Conservation (phyloP, 2,797 vertebrate genomes). For the Hoplostethus atlanticus region DNA sequence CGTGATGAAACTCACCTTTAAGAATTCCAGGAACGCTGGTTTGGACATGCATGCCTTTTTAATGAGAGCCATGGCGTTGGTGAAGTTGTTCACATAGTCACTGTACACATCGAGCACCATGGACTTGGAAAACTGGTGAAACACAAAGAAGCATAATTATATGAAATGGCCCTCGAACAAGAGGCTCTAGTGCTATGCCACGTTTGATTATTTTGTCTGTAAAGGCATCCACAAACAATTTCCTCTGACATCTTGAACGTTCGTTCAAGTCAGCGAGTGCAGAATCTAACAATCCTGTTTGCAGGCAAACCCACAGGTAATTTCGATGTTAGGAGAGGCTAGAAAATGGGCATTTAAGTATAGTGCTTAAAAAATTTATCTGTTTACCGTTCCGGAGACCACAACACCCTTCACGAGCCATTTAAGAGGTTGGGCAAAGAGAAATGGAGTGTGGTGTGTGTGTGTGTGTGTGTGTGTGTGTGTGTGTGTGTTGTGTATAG, state of each 20-base stretch:
- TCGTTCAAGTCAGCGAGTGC: constrained; percentile 8
- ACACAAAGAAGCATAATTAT: constrained; percentile 35
- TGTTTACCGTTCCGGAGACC: constrained; percentile 70
- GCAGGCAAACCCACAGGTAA: constrained; percentile 35
- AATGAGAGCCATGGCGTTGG: constrained; percentile 94
- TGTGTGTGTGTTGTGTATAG: neutral
- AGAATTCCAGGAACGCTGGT: constrained; percentile 94
- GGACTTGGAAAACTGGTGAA: constrained; percentile 93
- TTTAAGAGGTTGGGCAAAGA: constrained; percentile 65
- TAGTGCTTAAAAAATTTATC: constrained; percentile 63
- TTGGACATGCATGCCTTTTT: constrained; percentile 97
- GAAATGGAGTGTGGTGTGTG: constrained; percentile 30
- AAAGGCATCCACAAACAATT: constrained; percentile 35
- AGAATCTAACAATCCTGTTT: constrained; percentile 31
- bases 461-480: constrained; percentile 2
- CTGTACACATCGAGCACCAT: constrained; percentile 98
- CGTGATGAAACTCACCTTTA: constrained; percentile 86
- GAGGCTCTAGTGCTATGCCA: neutral
- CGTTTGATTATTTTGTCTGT: constrained; percentile 42
- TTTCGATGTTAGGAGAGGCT: constrained; percentile 58
- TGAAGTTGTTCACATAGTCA: constrained; percentile 98
- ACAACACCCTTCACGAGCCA: constrained; percentile 72
- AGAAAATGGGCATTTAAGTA: constrained; percentile 69
- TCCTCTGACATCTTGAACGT: constrained; percentile 47
- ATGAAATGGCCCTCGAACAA: constrained; percentile 25